Conservation (phyloP, 2,113 vertebrate genomes). For the Barbus barbus region DNA sequence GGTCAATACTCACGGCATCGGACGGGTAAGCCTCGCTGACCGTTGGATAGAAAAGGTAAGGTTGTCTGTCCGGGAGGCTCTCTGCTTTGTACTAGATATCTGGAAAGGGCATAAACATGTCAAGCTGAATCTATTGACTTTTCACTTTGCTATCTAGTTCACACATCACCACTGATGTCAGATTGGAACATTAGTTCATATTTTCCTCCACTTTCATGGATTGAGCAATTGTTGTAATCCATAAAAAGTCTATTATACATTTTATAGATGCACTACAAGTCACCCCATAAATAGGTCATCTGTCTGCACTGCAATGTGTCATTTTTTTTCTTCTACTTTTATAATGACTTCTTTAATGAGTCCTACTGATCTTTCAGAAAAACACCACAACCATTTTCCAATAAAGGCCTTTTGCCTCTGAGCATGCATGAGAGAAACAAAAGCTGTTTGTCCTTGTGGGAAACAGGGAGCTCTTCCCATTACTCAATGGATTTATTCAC, state of each 20-base stretch:
- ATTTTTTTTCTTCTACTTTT: constrained; percentile 64
- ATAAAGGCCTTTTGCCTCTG: constrained; percentile 71
- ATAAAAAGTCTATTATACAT: constrained; percentile 63
- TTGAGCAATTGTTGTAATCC: constrained; percentile 52
- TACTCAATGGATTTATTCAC: constrained; percentile 48
- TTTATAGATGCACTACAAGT: constrained; percentile 76
- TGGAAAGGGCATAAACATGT: not conserved
- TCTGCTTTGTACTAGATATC: not conserved
- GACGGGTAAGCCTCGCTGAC: too few species aligned
- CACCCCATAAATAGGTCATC: constrained; percentile 76
- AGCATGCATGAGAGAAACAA: constrained; percentile 75
- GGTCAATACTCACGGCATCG: too few species aligned
- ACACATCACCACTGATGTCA: constrained; percentile 40
- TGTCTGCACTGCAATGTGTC: constrained; percentile 76
- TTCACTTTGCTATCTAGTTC: constrained; percentile 61
- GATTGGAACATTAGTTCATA: constrained; percentile 63
- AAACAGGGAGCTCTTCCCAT: constrained; percentile 52
- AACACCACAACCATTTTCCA: constrained; percentile 75
- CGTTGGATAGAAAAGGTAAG: too few species aligned
- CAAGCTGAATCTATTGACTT: constrained; percentile 49
- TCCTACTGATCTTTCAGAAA: constrained; percentile 74
- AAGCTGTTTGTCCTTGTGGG: constrained; percentile 75
- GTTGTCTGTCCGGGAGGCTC: too few species aligned
- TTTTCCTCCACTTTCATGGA: constrained; percentile 69
- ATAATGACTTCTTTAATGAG: constrained; percentile 77